Base-by-base conservation (phyloP, 2,888 invertebrate species). In the Melikaiella ostensackeni region DNA sequence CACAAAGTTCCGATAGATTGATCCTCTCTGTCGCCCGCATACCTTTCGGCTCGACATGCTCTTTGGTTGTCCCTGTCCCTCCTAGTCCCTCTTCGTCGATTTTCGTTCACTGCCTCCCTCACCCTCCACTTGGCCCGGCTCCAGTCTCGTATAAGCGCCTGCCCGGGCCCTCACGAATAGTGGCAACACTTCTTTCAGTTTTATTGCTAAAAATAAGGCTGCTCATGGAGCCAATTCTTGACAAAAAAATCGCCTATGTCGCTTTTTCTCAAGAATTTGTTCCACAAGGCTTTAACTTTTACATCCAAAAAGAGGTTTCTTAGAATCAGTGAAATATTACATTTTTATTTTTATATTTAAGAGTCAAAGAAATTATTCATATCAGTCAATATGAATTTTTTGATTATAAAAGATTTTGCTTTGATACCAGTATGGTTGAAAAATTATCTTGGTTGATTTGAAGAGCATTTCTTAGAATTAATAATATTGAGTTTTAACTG, bases 1-100 rank as follows among this genome's bases (percentile, higher is more conserved):
- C 79, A 78, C 16, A 79, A 80, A 84, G 88, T 88, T 88, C 87
- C 89, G 86, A 89, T 88, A 88, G 87, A 89, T 89, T 88, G 88
- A 88, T 87, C 84, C 87, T 90, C 89, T 87, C 86, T 87, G 87
- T 89, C 88, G 88, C 84, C 86, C 87, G 85, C 86, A 87, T 88
- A 87, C 86, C 88, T 86, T 86, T 86, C 80, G 84, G 82, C 83
- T 82, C 81, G 79, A 80, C 81, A 78, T 79, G 64, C 81, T 81
- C 77, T 76, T 74, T 79, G 76, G 77, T 75, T 74, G 74, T 74
- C 80, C 78, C 78, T 81, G 78, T 73, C 76, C 38, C 78, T 77
- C 74, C 63, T 75, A 80, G 75, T 76, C 75, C 75, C 81, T 81
- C 82, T 79, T 74, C 77, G 78, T 81, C 79, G 78, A 80, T 82